These are phyloP conservation scores for Scarus forsteni DNA, from an alignment of 2,797 vertebrate genomes.

Conservation along the genomic window DNA sequence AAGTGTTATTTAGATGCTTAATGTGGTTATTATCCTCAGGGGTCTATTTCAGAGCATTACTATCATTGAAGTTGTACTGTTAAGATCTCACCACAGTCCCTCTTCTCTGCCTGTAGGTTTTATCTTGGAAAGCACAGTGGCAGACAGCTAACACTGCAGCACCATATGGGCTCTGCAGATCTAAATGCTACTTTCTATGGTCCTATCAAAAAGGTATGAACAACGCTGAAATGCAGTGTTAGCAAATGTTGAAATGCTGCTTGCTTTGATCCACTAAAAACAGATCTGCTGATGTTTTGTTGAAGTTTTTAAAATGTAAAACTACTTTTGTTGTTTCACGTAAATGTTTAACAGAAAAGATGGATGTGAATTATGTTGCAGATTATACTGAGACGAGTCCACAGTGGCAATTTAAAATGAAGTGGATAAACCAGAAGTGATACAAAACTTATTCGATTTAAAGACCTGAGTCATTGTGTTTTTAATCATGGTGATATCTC, in stretches of 20 bases:
- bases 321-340: background rate
- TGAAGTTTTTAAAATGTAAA: background rate
- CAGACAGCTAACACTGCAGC: conserved; percentile 97
- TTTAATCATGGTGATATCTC: too few species aligned
- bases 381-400: too few species aligned
- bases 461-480: too few species aligned
- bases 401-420: too few species aligned
- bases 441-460: too few species aligned
- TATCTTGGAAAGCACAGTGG: conserved; percentile 99
- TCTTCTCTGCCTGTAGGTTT: conserved; percentile 85
- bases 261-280: background rate
- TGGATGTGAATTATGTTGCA: too few species aligned
- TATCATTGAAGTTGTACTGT: background rate
- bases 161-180: conserved; percentile 99
- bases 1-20: too few species aligned
- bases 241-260: background rate
- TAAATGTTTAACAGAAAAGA: too few species aligned
- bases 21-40: too few species aligned
- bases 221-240: background rate
- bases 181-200: conserved; percentile 99
- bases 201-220: conserved; percentile 95
- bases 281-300: background rate
- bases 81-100: conserved; percentile 13
- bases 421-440: too few species aligned
- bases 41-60: background rate